Evolutionary conservation across 2,113 vertebrate genomes (phyloP).

Genomic region (Corythoichthys intestinalis): DNA sequence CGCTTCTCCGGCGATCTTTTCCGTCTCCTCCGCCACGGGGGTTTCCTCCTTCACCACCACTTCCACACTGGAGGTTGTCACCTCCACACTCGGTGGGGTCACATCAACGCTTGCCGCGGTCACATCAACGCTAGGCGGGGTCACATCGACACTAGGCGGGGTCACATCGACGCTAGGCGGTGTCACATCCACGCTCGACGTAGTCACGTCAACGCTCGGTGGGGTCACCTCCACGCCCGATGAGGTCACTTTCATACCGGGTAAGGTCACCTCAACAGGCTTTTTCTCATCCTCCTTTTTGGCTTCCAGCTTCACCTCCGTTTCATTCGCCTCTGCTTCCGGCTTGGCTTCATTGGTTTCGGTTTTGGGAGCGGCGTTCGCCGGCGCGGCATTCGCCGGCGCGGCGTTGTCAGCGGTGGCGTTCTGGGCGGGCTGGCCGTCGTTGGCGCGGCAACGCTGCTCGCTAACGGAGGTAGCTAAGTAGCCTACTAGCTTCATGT

Average conservation of each 20-base stretch:
- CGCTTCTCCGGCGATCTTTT: constrained; percentile 32
- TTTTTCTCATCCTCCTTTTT: constrained; percentile 21
- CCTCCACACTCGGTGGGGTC: background rate
- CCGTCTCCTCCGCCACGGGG: constrained; percentile 22
- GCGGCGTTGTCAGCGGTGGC: constrained; percentile 17
- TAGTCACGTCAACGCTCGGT: background rate
- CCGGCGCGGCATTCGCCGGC: constrained; percentile 1
- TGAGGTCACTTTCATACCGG: background rate
- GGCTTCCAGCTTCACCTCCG: constrained; percentile 26
- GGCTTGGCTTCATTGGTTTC: constrained; percentile 29
- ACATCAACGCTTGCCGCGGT: background rate
- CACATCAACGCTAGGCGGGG: background rate
- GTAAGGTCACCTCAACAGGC: constrained; percentile 14
- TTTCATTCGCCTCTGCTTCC: constrained; percentile 20
- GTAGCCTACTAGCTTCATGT: constrained; percentile 73
- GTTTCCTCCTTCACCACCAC: constrained; percentile 11
- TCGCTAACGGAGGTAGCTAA: constrained; percentile 61
- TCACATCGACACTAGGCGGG: background rate
- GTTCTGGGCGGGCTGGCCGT: constrained; percentile 39
- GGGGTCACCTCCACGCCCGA: constrained; percentile 1
- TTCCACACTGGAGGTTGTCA: background rate
- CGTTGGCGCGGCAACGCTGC: constrained; percentile 35
- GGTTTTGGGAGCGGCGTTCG: constrained; percentile 9
- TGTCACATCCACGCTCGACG: background rate
- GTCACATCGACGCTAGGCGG: background rate